These are phyloP conservation scores for Chlorocebus sabaeus DNA, from an alignment of 2,113 vertebrate genomes.

Conservation along the genomic window DNA sequence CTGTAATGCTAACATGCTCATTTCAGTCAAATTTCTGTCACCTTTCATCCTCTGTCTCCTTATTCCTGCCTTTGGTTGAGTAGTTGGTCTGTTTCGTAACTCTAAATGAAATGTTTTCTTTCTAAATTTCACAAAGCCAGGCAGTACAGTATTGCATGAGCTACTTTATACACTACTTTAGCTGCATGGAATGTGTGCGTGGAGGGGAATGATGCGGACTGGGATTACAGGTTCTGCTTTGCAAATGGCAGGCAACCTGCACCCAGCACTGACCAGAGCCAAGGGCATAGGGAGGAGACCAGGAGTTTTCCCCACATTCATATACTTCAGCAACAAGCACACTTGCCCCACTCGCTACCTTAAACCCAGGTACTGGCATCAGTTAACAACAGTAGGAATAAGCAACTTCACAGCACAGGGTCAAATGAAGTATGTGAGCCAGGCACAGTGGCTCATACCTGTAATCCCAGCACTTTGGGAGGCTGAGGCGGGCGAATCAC, in stretches of 20 bases:
- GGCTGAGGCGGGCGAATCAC: too few relatives aligned
- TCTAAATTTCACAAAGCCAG: background rate
- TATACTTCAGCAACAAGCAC: background rate
- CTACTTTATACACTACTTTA: background rate
- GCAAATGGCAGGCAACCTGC: background rate
- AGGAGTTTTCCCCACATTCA: background rate
- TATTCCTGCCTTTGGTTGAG: background rate
- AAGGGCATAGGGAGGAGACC: background rate
- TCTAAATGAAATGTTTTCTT: background rate
- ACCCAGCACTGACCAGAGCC: background rate
- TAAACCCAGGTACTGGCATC: too few relatives aligned
- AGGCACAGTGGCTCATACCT: too few relatives aligned
- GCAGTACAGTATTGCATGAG: background rate
- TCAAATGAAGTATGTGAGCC: background rate
- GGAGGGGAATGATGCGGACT: accelerated
- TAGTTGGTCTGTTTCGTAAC: background rate
- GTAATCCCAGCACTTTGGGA: too few relatives aligned
- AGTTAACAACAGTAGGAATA: background rate
- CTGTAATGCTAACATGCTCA: background rate
- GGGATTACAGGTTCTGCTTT: background rate
- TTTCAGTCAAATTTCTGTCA: background rate
- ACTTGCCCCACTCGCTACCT: accelerated
- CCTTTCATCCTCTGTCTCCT: background rate
- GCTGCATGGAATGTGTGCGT: accelerated
- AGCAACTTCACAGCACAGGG: background rate